phyloP scores from a whole-genome alignment of 2,797 vertebrate species.

The Anomalospiza imberbis region DNA sequence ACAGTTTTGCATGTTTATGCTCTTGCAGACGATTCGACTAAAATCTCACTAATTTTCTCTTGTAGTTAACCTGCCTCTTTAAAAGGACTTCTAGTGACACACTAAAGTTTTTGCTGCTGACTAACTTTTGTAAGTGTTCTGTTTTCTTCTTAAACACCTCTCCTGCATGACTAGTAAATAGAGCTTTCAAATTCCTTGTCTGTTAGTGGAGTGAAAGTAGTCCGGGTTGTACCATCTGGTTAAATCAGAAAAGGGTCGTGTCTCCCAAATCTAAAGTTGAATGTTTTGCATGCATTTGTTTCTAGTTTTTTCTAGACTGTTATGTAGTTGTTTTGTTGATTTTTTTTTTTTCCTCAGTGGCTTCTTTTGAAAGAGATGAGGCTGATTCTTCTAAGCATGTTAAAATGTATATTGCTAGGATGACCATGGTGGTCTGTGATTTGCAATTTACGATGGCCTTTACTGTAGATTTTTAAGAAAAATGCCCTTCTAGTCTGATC shows the following conservation, averaged over 20 bases:
- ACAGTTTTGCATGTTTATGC: background rate
- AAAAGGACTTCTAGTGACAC: slow-evolving; percentile 36
- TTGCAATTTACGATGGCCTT: background rate
- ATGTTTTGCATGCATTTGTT: background rate
- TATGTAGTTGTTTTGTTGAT: background rate
- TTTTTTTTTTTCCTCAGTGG: background rate
- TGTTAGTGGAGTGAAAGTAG: background rate
- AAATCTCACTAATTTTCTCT: slow-evolving; percentile 47
- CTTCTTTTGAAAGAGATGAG: background rate
- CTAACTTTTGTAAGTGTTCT: slow-evolving; percentile 62
- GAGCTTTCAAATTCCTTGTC: background rate
- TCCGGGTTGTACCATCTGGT: background rate
- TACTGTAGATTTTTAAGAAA: background rate
- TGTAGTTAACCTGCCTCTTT: slow-evolving; percentile 36
- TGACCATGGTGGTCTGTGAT: background rate
- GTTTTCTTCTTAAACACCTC: background rate
- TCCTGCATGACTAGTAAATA: background rate
- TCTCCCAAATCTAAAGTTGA: background rate
- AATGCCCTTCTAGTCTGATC: background rate
- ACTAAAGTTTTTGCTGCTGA: slow-evolving; percentile 31
- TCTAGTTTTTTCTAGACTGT: background rate
- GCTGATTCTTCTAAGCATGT: background rate
- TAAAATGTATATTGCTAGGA: background rate
- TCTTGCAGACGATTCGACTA: background rate
- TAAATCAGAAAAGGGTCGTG: background rate